These are phyloP conservation scores for Tarsius wallacei DNA, from an alignment of 2,797 vertebrate genomes.

Conservation along the genomic window DNA sequence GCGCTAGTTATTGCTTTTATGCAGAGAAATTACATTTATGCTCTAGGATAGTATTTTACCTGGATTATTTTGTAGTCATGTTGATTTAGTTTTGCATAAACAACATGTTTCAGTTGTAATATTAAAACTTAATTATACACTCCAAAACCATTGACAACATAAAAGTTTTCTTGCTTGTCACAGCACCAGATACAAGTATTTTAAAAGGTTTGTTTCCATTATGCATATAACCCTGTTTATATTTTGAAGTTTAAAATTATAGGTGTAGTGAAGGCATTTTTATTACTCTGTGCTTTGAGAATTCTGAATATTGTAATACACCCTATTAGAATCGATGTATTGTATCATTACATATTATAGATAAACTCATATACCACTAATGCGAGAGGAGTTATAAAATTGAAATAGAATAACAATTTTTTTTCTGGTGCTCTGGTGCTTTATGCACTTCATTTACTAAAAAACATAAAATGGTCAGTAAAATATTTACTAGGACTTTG, in stretches of 20 bases:
- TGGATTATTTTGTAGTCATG: conserved; percentile 54
- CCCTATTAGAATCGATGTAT: conserved; percentile 89
- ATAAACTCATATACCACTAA: conserved; percentile 89
- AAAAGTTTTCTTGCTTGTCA: conserved; percentile 68
- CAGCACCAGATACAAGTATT: conserved; percentile 32
- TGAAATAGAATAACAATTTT: conserved; percentile 88
- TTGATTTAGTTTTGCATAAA: conserved; percentile 45
- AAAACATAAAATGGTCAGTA: conserved; percentile 90
- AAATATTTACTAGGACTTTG: conserved; percentile 90
- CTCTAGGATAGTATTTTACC: conserved; percentile 39
- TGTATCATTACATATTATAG: conserved; percentile 90
- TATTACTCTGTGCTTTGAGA: conserved; percentile 87
- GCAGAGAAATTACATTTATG: not conserved
- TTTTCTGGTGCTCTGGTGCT: conserved; percentile 87
- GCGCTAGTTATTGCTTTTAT: not conserved
- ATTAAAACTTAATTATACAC: conserved; percentile 77
- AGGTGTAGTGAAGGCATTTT: conserved; percentile 84
- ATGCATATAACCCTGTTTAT: conserved; percentile 86
- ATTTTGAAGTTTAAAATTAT: conserved; percentile 82
- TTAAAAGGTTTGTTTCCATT: conserved; percentile 84
- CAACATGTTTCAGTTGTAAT: conserved; percentile 67
- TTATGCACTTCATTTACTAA: conserved; percentile 90
- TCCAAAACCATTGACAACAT: conserved; percentile 50
- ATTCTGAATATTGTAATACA: conserved; percentile 83
- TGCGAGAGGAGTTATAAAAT: conserved; percentile 86